Conservation (phyloP, 1,140 invertebrate species). For the Thrips palmi region DNA sequence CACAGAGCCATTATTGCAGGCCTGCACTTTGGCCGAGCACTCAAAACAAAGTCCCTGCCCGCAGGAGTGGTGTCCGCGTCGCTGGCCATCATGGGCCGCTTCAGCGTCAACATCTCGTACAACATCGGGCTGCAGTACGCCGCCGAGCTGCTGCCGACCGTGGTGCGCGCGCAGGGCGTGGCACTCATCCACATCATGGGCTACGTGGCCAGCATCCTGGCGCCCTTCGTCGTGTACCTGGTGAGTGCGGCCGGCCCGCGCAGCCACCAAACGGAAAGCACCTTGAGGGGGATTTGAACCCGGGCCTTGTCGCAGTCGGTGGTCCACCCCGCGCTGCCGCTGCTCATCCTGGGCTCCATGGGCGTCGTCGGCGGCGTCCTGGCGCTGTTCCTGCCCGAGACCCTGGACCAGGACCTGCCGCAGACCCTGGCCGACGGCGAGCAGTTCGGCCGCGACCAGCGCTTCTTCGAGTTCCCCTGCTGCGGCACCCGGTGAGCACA, state of each 20-base stretch:
- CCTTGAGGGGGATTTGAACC: no score
- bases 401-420: slow-evolving; percentile 59
- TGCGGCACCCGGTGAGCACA: no score
- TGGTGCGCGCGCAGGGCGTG: slow-evolving; percentile 65
- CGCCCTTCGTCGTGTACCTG: slow-evolving; percentile 66
- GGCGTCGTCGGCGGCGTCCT: slow-evolving; percentile 52
- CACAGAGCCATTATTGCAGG: background rate
- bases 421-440: slow-evolving; percentile 69
- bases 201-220: slow-evolving; percentile 60
- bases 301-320: slow-evolving; percentile 37
- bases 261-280: no score
- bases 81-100: slow-evolving; percentile 57
- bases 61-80: slow-evolving; percentile 43
- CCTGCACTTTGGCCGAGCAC: background rate
- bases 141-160: slow-evolving; percentile 68
- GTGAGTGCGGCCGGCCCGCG: no score
- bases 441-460: slow-evolving; percentile 59
- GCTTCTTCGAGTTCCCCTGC: slow-evolving; percentile 62
- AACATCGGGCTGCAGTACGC: slow-evolving; percentile 80
- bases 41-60: background rate
- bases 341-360: slow-evolving; percentile 51
- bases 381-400: slow-evolving; percentile 62
- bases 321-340: slow-evolving; percentile 43
- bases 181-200: slow-evolving; percentile 72
- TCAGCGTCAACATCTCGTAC: slow-evolving; percentile 71